These are phyloP conservation scores for Chauna torquata DNA, from an alignment of 2,113 vertebrate species.

Conservation along the genomic window DNA sequence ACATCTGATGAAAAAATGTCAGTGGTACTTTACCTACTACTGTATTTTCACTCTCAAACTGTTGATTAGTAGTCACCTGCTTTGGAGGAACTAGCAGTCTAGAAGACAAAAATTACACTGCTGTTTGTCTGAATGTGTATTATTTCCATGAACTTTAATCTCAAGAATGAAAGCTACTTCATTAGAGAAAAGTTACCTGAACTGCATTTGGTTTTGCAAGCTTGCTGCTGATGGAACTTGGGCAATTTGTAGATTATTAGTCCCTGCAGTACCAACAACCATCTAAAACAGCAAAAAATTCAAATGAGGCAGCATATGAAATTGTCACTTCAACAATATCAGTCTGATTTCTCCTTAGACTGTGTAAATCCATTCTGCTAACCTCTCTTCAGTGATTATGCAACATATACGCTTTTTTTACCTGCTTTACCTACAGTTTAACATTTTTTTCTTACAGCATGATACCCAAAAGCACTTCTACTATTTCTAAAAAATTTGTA, in stretches of 20 bases:
- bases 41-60: constrained; percentile 54
- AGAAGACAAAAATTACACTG: constrained; percentile 49
- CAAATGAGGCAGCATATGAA: not conserved
- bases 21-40: constrained; percentile 39
- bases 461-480: not conserved
- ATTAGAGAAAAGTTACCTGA: constrained; percentile 75
- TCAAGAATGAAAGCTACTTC: not conserved
- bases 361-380: not conserved
- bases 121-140: not conserved
- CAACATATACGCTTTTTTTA: not conserved
- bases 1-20: not conserved
- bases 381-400: not conserved
- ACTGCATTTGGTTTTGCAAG: constrained; percentile 58
- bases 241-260: constrained; percentile 8
- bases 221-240: constrained; percentile 32
- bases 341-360: not conserved
- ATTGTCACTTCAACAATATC: not conserved
- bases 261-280: constrained; percentile 18
- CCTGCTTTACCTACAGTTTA: not conserved
- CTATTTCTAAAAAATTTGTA: not conserved
- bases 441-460: not conserved
- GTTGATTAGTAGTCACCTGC: constrained; percentile 23
- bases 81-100: constrained; percentile 65
- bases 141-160: not conserved
- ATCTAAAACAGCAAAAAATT: constrained; percentile 65